Percentiles rank a stretch among this genome's conserved stretches.
phyloP scores from a whole-genome alignment of 2,113 vertebrate species.

The Dicaeum eximium region DNA sequence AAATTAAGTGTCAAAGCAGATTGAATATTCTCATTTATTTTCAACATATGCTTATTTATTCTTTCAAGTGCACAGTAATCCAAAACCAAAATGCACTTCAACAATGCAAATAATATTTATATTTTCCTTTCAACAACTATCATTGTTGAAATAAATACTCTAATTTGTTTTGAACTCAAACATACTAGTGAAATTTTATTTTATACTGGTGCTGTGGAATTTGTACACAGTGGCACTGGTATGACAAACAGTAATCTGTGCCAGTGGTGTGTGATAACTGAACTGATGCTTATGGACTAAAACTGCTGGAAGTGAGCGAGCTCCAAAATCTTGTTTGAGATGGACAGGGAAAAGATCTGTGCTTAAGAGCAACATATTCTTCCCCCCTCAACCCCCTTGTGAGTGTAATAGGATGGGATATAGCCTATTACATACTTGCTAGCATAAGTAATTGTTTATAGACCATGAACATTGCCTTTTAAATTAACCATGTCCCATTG shows the following conservation, averaged over 20 bases:
- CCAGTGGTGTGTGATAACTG: neutral
- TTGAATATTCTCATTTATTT: neutral
- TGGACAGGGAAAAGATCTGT: neutral
- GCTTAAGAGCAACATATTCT: neutral
- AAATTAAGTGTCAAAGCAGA: neutral
- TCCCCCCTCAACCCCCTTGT: neutral
- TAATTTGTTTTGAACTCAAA: neutral
- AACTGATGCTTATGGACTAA: neutral
- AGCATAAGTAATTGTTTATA: slow-evolving; percentile 29
- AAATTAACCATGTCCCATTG: neutral
- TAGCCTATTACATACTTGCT: neutral
- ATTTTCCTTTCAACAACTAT: neutral
- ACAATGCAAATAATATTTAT: neutral
- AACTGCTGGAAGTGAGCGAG: neutral
- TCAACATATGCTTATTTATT: neutral
- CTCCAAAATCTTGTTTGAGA: neutral
- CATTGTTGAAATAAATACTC: neutral
- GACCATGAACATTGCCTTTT: neutral
- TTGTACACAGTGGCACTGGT: neutral
- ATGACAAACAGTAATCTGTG: neutral
- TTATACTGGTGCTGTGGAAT: neutral
- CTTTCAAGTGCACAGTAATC: neutral
- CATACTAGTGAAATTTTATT: neutral
- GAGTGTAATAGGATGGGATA: neutral
- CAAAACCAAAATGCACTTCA: neutral